Base-by-base conservation (phyloP, 2,113 vertebrate species). In the Chlorocebus sabaeus region DNA sequence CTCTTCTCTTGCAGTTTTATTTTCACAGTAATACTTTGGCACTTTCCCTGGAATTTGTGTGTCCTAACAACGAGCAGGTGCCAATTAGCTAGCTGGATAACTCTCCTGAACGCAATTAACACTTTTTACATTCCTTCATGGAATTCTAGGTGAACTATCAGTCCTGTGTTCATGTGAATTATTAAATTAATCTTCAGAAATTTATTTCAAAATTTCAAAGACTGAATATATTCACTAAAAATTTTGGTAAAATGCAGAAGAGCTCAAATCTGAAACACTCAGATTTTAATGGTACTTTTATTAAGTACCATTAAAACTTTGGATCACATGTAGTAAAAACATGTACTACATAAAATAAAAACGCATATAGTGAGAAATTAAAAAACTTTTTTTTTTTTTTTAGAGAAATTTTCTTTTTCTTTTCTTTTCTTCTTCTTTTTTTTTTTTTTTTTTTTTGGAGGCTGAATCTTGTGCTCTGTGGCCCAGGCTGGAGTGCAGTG, bases 161-260 rank as follows among this genome's bases (percentile, higher is more conserved):
- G 22, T 18, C 50, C 18, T 68, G 23, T 75, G 76, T 45, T 90
- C 40, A 80, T 32, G 13, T 64, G 30, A 10, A 50, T 68, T 48
- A 70, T 40, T 89, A 89, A 48, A 17, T 52, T 84, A 78, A 76
- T 85, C 85, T 90, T 81, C n/a, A 94, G n/a, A 94, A 82, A 61
- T 78, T 3, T 72, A 20, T 93, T 95, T 91, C 16, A 70, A 55
- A 52, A 72, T 57, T 89, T 81, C 27, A 70, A 96, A 83, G 17
- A 59, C 12, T 45, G 3, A 27, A 67, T 0, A 45, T 40, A 92
- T 90, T 92, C 38, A 94, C 22, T 81, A 75, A 32, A 78, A 79
- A 86, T 70, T 82, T 11, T 92, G 67, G 45, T 40, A 25, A 89
- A 94, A 52, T 22, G 2, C 9, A 75, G 12, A 76, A 80, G 30